phyloP scores from a whole-genome alignment of 2,797 vertebrate genomes.

The Glossophaga mutica region DNA sequence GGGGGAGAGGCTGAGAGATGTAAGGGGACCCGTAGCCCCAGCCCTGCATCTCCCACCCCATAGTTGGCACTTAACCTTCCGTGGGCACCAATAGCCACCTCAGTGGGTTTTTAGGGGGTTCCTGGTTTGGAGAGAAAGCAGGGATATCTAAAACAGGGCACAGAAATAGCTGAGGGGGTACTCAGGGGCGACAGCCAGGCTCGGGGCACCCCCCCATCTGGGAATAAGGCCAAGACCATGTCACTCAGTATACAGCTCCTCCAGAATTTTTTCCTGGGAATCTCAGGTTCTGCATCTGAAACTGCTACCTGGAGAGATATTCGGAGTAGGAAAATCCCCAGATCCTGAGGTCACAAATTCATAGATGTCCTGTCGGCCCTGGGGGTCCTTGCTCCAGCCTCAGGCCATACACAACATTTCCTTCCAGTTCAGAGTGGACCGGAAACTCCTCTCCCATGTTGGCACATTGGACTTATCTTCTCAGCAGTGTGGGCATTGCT shows the following conservation, averaged over 20 bases:
- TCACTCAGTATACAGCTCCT: background rate
- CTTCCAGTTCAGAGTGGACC: constrained; percentile 86
- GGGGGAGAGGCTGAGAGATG: background rate
- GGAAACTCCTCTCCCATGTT: constrained; percentile 91
- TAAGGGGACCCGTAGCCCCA: background rate
- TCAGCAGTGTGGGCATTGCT: constrained; percentile 78
- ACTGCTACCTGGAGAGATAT: background rate
- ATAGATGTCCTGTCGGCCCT: constrained; percentile 86
- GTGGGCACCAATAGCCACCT: background rate
- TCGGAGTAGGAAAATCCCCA: background rate
- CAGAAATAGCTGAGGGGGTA: background rate
- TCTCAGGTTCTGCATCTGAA: background rate
- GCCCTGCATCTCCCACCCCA: background rate
- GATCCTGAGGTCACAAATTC: constrained; percentile 41
- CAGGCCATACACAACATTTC: constrained; percentile 71
- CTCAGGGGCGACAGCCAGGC: background rate
- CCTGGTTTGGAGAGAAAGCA: background rate
- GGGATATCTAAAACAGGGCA: background rate
- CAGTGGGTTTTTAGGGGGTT: background rate
- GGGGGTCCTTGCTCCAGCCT: constrained; percentile 82
- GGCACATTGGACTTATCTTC: constrained; percentile 74
- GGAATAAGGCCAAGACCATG: background rate
- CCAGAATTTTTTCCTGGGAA: background rate
- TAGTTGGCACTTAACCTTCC: background rate
- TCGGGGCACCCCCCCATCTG: background rate